Base-by-base conservation (phyloP, 2,888 invertebrate genomes). In the Schizotus pectinicornis region DNA sequence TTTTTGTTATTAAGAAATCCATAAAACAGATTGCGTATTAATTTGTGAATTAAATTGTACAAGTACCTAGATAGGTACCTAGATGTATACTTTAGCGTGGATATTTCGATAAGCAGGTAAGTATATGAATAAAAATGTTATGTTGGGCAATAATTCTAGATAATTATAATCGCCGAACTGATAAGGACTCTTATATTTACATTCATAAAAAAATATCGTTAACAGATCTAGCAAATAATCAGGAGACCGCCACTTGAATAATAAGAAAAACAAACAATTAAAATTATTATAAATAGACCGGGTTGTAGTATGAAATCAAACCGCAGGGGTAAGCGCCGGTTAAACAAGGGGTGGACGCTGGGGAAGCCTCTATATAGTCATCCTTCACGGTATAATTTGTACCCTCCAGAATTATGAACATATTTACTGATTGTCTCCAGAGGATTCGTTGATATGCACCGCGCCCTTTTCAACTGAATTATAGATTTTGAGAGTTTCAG, bases 271-370 rank as follows among this genome's bases (percentile, higher is more conserved):
- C 69, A 75, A 76, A 76, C 73, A 75, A 75, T 74, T 74, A 76
- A 75, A 75, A 74, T 76, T 75, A 74, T 75, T 72, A 74, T 68
- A 75, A 75, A 76, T 74, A 76, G 68, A 67, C 64, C 70, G 69
- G 70, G 66, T 69, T 68, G 60, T 62, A 67, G 70, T 69, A 68
- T 68, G 70, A 73, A 74, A 74, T 72, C 75, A 76, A 76, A 75
- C 77, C 77, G 61, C 76, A 76, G 70, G 75, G 63, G 67, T 69
- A 60, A n/a, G 65, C 48, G 61, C 55, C 62, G 64, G 72, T 75
- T 74, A 67, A 67, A 71, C 63, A 74, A 70, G 69, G 72, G 74
- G 70, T 64, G 64, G 64, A 63, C 54, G 56, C 34, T 39, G 50
- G 56, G 63, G 57, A 57, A 61, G 61, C 41, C 55, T 53, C 50